These are phyloP conservation scores for Saxicola maurus DNA, from an alignment of 2,797 vertebrate genomes.

Conservation along the genomic window DNA sequence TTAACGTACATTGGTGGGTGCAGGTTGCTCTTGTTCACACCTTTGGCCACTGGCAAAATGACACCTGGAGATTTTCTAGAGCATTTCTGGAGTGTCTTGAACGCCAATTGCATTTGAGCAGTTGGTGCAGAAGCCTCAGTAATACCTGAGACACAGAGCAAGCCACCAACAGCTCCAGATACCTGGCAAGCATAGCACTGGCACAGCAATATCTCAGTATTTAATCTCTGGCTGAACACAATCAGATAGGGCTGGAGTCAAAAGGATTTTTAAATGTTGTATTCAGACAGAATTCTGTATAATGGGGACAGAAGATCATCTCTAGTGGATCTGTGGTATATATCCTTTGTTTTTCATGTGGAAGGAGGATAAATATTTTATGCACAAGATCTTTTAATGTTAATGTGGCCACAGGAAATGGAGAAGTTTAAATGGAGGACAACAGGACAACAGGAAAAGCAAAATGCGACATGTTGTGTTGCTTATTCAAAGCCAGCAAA, in stretches of 20 bases:
- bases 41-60: not conserved
- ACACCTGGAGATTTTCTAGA: not conserved
- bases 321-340: not conserved
- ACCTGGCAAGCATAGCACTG: not conserved
- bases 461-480: not conserved
- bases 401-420: not conserved
- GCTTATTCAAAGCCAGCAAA: not conserved
- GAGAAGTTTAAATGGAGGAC: slow-evolving; percentile 15
- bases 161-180: not conserved
- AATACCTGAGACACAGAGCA: not conserved
- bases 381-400: not conserved
- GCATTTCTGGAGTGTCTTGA: not conserved
- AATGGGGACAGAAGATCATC: not conserved
- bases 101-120: not conserved
- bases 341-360: not conserved
- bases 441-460: slow-evolving; percentile 16
- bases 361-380: not conserved
- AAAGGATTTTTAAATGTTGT: not conserved
- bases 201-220: accelerated
- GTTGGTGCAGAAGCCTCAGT: not conserved
- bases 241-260: not conserved
- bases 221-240: not conserved
- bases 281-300: not conserved
- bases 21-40: not conserved
- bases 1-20: not conserved